Evolutionary conservation across 2,113 vertebrate genomes (phyloP), one percentile per base, ranked within the genome.

Genomic region (Sitta europaea): DNA sequence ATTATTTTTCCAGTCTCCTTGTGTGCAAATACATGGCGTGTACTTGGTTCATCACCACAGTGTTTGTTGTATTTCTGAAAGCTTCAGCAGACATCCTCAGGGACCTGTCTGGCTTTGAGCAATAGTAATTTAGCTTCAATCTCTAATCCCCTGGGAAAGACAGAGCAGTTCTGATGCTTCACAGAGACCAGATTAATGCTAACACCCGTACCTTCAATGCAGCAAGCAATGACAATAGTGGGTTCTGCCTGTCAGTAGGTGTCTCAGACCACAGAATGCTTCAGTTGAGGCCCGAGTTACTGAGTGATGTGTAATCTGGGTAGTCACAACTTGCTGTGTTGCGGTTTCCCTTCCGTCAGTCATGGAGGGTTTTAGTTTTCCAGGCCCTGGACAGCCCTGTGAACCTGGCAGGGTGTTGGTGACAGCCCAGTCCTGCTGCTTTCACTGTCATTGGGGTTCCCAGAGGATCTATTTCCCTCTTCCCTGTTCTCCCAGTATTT

Each of bases 1-100:
- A 91, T 62, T 65, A 42, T 86, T 96, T 95, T 93, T 91, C 54
- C 84, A 94, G 74, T 18, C 42, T 94, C 27, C 27, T 31, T 91
- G 24, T 75, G 55, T 87, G 53, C 65, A 67, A 50, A 43, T 36
- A 54, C 19, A 54, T 42, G n/a, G 23, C 87, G 76, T 50, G 23
- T 38, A 35, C 54, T 72, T 85, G 38, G 40, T 51, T 83, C 6
- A 0, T 54, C 38, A 66, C 43, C 27, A 43, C 48, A 51, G 54
- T 15, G 33, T 66, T 91, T 28, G 27, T 70, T 72, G 43, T 48
- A 2, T 53, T 90, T 93, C 54, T 86, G 81, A 92, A 79, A 86
- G 50, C 33, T 90, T n/a, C 35, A 31, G 74, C 55, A 85, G 85
- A 73, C 55, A 55, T 65, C 61, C 82, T 68, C 70, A 75, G 91